Evolutionary conservation across 1,140 invertebrate genomes (phyloP).

Genomic region (Euschistus heros): DNA sequence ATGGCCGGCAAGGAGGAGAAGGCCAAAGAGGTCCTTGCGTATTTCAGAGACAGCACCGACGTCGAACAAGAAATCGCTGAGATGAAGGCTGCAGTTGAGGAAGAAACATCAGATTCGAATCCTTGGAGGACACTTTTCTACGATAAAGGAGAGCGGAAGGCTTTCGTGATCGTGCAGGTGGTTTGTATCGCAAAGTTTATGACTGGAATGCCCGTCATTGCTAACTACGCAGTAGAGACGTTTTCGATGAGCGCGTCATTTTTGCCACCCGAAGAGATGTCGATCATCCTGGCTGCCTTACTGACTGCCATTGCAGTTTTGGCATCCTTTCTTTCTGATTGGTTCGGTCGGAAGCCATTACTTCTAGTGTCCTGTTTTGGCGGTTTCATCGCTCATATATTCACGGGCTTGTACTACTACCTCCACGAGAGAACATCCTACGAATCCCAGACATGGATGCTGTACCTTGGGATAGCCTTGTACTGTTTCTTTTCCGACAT

Average conservation of each 20-base stretch:
- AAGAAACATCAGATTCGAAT: background rate
- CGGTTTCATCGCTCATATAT: constrained; percentile 3
- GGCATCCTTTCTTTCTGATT: constrained; percentile 4
- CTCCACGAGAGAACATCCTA: background rate
- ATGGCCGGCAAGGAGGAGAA: constrained; percentile 46
- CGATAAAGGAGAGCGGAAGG: constrained; percentile 1
- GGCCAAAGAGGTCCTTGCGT: constrained; percentile 51
- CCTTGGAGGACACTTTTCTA: constrained; percentile 10
- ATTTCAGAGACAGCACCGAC: constrained; percentile 41
- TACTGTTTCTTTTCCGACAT: constrained; percentile 36
- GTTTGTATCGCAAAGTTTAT: background rate
- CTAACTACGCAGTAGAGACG: constrained; percentile 13
- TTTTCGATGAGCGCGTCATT: background rate
- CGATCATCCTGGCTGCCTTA: background rate
- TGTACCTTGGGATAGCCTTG: constrained; percentile 34
- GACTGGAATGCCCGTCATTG: constrained; percentile 7
- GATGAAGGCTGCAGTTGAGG: constrained; percentile 2
- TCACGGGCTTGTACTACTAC: constrained; percentile 15
- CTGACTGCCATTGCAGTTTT: background rate
- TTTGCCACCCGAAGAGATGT: background rate
- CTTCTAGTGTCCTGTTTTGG: constrained; percentile 8
- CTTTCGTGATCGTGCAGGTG: background rate
- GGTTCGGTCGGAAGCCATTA: constrained; percentile 9
- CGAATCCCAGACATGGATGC: constrained; percentile 31
- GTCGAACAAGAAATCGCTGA: constrained; percentile 1